Percentiles rank a stretch among this genome's conserved stretches.
Evolutionary conservation across 92 coral and sea anemone species (phyloP).

Genomic region (Porites evermanni): DNA sequence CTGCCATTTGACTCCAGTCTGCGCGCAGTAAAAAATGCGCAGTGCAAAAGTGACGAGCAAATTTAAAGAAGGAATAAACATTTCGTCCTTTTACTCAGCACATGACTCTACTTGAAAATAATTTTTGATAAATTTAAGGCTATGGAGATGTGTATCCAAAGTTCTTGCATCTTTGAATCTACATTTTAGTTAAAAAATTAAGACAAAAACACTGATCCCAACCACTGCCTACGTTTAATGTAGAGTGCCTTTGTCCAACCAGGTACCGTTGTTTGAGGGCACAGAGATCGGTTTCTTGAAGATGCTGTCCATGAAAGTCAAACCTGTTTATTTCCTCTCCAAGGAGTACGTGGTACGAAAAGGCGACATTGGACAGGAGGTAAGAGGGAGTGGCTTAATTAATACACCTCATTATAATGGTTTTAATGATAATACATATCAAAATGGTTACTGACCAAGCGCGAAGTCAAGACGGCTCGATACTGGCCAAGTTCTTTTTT

Average conservation of each 20-base stretch:
- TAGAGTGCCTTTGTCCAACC: not conserved
- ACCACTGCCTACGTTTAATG: not conserved
- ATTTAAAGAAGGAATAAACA: too few relatives aligned
- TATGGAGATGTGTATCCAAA: not conserved
- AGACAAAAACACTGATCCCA: not conserved
- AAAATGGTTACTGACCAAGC: too few relatives aligned
- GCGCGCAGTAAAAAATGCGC: too few relatives aligned
- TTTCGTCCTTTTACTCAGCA: too few relatives aligned
- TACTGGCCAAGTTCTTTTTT: too few relatives aligned
- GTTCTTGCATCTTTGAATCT: not conserved
- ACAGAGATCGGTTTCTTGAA: conserved; percentile 94
- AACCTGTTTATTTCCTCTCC: conserved; percentile 87
- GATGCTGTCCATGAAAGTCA: conserved; percentile 82
- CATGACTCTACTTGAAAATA: too few relatives aligned
- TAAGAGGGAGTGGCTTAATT: not conserved
- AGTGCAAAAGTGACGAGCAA: too few relatives aligned
- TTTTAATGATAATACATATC: too few relatives aligned
- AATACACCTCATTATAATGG: too few relatives aligned
- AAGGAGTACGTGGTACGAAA: conserved; percentile 88
- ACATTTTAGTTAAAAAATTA: not conserved
- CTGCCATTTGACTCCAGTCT: too few relatives aligned
- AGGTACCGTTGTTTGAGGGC: conserved; percentile 89
- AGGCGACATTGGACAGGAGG: conserved; percentile 96
- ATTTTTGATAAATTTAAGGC: too few relatives aligned
- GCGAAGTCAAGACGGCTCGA: too few relatives aligned